Percentiles rank a stretch among this genome's conserved stretches.
Evolutionary conservation across 2,888 invertebrate genomes (phyloP).

Genomic region (Leptopilina syphax): DNA sequence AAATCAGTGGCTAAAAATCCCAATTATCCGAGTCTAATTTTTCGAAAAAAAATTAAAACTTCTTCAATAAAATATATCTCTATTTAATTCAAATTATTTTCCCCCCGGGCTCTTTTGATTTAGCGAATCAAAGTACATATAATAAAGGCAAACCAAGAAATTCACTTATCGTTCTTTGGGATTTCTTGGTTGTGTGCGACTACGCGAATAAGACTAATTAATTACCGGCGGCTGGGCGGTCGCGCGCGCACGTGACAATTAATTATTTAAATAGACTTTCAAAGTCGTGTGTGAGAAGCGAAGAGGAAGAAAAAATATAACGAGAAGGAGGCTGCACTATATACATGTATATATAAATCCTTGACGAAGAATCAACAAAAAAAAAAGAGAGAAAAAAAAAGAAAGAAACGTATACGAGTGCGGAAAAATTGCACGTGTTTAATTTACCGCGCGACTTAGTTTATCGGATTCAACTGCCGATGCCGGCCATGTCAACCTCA

Average conservation of each 20-base stretch:
- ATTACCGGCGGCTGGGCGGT: constrained; percentile 43
- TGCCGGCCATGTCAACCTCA: constrained; percentile 57
- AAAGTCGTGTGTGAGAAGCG: constrained; percentile 43
- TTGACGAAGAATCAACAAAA: constrained; percentile 41
- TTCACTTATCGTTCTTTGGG: constrained; percentile 42
- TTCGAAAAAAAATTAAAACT: no score
- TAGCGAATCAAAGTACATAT: neutral
- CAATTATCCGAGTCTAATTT: no score
- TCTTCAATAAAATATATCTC: no score
- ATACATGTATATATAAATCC: constrained; percentile 3
- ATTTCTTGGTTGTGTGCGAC: constrained; percentile 1
- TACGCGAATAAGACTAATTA: constrained; percentile 45
- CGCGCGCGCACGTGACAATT: constrained; percentile 51
- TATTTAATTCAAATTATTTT: no score
- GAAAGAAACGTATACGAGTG: neutral
- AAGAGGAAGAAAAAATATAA: constrained; percentile 38
- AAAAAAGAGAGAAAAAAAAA: no score
- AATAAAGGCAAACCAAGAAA: constrained; percentile 30
- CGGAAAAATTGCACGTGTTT: constrained; percentile 34
- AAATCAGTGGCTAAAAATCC: no score
- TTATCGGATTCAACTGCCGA: constrained; percentile 37
- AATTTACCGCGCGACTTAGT: constrained; percentile 42
- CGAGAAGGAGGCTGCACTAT: constrained; percentile 10
- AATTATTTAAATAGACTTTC: constrained; percentile 56
- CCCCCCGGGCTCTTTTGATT: no score